These are phyloP conservation scores for Bufo bufo DNA, from an alignment of 2,113 vertebrate genomes.

Conservation along the genomic window DNA sequence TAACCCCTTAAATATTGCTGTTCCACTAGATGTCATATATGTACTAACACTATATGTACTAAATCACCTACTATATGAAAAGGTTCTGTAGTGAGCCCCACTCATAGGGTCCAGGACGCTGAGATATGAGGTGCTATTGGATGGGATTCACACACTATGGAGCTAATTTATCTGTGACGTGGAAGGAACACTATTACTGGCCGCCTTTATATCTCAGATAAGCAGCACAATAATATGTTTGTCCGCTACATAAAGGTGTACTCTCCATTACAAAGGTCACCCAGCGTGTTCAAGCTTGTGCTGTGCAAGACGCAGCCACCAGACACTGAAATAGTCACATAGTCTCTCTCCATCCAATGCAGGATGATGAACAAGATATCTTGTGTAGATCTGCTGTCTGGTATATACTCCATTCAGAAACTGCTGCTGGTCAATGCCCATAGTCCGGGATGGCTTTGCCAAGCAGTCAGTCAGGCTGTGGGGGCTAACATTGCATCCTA, in stretches of 20 bases:
- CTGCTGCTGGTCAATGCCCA: too few relatives aligned
- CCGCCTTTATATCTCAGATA: not conserved
- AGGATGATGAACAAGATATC: not conserved
- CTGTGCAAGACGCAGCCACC: not conserved
- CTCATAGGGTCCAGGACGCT: not conserved
- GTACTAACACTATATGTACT: too few relatives aligned
- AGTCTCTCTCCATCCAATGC: not conserved
- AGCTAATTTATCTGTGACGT: too few relatives aligned
- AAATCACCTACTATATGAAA: too few relatives aligned
- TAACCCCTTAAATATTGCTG: too few relatives aligned
- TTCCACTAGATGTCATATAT: too few relatives aligned
- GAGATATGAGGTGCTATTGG: not conserved
- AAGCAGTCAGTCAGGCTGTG: too few relatives aligned
- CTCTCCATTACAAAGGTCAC: constrained; percentile 6
- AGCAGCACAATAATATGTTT: not conserved
- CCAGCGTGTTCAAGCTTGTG: not conserved
- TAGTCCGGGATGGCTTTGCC: too few relatives aligned
- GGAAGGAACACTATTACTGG: too few relatives aligned
- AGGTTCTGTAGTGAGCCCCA: not conserved
- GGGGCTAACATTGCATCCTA: too few relatives aligned
- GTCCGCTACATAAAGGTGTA: not conserved
- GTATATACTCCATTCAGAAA: too few relatives aligned
- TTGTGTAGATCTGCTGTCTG: too few relatives aligned
- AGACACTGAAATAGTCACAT: constrained; percentile 10
- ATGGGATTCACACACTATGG: not conserved